Evolutionary conservation across 2,888 invertebrate species (phyloP), one percentile per base, ranked within the genome.

Genomic region (Theretra japonica): DNA sequence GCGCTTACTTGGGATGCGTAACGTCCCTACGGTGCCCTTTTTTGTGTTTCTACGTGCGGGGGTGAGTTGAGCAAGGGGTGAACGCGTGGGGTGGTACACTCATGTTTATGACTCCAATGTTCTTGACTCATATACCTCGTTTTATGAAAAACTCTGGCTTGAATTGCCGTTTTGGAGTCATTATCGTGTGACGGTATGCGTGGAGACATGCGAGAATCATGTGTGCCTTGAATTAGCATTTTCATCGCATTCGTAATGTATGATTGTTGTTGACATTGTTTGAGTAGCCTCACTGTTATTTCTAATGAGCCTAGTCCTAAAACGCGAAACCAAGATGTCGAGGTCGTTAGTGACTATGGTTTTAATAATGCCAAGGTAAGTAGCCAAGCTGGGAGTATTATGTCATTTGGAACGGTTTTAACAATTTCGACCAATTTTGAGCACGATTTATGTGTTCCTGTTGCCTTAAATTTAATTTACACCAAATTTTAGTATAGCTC

Each of bases 21-120:
- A 80, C 92, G 89, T 91, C 93, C 92, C 92, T 91, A 82, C 85
- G 87, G 89, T 89, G 91, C 91, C 92, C 92, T 93, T 94, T 94
- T 91, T 93, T 94, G 87, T 92, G 87, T 90, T 90, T 86, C 87
- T 88, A 90, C 90, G 92, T 92, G 92, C 89, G 93, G 94, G 93
- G 94, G 94, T 92, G 94, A 93, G 90, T 90, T 93, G 82, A 90
- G 92, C 90, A 93, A 94, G 93, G 94, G 94, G 94, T 94, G 94
- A 93, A 84, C 75, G 84, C 84, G 90, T 90, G 86, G 93, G 92
- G 92, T 90, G 90, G 87, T 82, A 77, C 74, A 77, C 84, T 86
- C 86, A 87, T 90, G 91, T 93, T 93, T 93, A 92, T 90, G 89
- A 88, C 88, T 89, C 86, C 89, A 86, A 88, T 92, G 91, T 91